phyloP scores from a whole-genome alignment of 2,888 invertebrate species.

The Drosophila greeni region DNA sequence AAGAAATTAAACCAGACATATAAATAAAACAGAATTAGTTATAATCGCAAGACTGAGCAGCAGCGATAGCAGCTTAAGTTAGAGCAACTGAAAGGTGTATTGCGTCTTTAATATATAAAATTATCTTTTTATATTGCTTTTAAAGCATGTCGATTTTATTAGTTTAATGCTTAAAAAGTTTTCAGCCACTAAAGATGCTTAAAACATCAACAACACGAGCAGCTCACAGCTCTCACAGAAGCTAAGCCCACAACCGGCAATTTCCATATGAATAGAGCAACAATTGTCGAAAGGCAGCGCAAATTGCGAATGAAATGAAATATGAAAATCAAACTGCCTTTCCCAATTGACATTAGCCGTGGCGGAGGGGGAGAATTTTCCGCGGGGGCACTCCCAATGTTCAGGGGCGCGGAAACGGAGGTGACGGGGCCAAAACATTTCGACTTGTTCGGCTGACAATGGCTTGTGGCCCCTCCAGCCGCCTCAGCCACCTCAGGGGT shows the following conservation, averaged over 20 bases:
- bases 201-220: not conserved
- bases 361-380: conserved; percentile 3
- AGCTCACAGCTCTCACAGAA: conserved; percentile 1
- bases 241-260: conserved; percentile 18
- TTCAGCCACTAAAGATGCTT: no score
- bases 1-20: not conserved
- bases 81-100: not conserved
- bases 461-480: conserved; percentile 14
- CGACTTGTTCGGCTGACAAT: conserved; percentile 38
- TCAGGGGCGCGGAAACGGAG: conserved; percentile 5
- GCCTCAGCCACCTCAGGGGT: no score
- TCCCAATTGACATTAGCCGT: conserved; percentile 44
- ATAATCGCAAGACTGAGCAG: not conserved
- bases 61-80: not conserved
- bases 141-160: no score
- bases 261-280: conserved; percentile 68
- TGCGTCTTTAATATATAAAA: not conserved
- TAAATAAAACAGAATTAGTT: conserved; percentile 17
- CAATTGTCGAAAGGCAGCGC: conserved; percentile 55
- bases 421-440: conserved; percentile 41
- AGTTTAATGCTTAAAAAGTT: no score
- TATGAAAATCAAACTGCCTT: conserved; percentile 64
- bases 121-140: not conserved
- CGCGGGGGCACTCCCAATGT: conserved; percentile 2
- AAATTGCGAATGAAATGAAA: conserved; percentile 54